A percentile compares a stretch with the other conserved stretches of the same genome.
These are phyloP conservation scores for Papilio xuthus DNA, from an alignment of 1,140 invertebrate genomes.

Conservation along the genomic window DNA sequence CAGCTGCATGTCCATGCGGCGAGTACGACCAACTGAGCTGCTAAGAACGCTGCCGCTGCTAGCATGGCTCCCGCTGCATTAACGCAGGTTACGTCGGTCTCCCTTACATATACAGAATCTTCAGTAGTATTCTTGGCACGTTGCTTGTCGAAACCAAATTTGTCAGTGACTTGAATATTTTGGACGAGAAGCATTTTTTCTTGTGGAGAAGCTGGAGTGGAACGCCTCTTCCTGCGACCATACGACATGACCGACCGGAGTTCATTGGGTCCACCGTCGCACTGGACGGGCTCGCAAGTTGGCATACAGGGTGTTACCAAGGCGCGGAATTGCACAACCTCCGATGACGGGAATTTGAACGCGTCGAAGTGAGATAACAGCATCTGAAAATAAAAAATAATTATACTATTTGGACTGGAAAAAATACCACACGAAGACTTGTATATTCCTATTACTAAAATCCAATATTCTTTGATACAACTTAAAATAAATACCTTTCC, in stretches of 20 bases:
- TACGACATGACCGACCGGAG: conserved; percentile 90
- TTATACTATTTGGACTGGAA: conserved; percentile 24
- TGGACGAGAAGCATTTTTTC: conserved; percentile 94
- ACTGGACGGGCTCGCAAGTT: conserved; percentile 94
- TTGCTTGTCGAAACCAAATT: conserved; percentile 91
- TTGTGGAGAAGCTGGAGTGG: conserved; percentile 81
- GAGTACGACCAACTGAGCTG: conserved; percentile 91
- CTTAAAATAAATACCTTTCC: conserved; percentile 84
- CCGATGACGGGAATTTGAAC: conserved; percentile 97
- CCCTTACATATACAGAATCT: conserved; percentile 83
- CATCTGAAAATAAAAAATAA: conserved; percentile 82
- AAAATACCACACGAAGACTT: neutral
- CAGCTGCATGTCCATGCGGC: conserved; percentile 92
- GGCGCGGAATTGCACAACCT: conserved; percentile 96
- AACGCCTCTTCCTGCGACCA: conserved; percentile 87
- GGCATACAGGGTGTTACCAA: conserved; percentile 96
- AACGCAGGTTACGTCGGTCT: conserved; percentile 84
- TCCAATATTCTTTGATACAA: conserved; percentile 9
- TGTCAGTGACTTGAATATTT: conserved; percentile 95
- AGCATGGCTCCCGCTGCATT: conserved; percentile 90
- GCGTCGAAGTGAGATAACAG: conserved; percentile 96
- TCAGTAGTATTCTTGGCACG: conserved; percentile 76
- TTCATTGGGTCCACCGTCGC: conserved; percentile 91
- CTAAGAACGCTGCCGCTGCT: conserved; percentile 90
- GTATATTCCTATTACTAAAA: neutral